Evolutionary conservation across 2,888 invertebrate genomes (phyloP).

Genomic region (Cephus spinipes): DNA sequence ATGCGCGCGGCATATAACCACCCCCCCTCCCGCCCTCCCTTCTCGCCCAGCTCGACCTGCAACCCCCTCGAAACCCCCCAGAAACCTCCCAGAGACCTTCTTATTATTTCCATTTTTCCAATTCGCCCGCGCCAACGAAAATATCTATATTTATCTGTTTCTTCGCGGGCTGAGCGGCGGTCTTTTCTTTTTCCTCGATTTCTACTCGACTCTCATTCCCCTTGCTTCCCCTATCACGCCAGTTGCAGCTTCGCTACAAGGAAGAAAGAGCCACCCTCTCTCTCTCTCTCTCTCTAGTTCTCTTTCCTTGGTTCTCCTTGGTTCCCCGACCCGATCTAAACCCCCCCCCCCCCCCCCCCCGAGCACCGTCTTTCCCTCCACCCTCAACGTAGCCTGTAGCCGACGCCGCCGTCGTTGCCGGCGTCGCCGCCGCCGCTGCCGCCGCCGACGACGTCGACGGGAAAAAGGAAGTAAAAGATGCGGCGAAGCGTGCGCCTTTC

Average conservation of each 20-base stretch:
- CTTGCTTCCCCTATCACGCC: slow-evolving; percentile 2
- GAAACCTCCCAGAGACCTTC: slow-evolving; percentile 27
- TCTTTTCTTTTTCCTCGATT: slow-evolving; percentile 30
- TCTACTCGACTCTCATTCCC: slow-evolving; percentile 22
- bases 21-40: slow-evolving; percentile 27
- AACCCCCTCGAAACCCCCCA: slow-evolving; percentile 8
- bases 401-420: slow-evolving; percentile 10
- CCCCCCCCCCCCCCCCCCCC: not conserved
- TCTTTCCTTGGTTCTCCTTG: slow-evolving; percentile 27
- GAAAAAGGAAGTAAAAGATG: slow-evolving; percentile 53
- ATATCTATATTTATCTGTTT: slow-evolving; percentile 65
- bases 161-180: slow-evolving; percentile 48
- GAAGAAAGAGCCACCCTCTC: slow-evolving; percentile 17
- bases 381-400: slow-evolving; percentile 14
- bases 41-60: slow-evolving; percentile 1
- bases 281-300: slow-evolving; percentile 16
- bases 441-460: slow-evolving; percentile 22
- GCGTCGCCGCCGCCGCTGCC: slow-evolving; percentile 26
- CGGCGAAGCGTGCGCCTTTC: slow-evolving; percentile 65
- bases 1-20: not conserved
- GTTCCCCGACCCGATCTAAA: slow-evolving; percentile 14
- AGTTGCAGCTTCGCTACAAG: too few species aligned
- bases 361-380: slow-evolving; percentile 14
- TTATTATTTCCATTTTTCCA: slow-evolving; percentile 32
- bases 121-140: slow-evolving; percentile 51